A percentile compares a stretch with the other conserved stretches of the same genome.
phyloP scores from a whole-genome alignment of 2,888 invertebrate species.

The Cheilosia vulpina region DNA sequence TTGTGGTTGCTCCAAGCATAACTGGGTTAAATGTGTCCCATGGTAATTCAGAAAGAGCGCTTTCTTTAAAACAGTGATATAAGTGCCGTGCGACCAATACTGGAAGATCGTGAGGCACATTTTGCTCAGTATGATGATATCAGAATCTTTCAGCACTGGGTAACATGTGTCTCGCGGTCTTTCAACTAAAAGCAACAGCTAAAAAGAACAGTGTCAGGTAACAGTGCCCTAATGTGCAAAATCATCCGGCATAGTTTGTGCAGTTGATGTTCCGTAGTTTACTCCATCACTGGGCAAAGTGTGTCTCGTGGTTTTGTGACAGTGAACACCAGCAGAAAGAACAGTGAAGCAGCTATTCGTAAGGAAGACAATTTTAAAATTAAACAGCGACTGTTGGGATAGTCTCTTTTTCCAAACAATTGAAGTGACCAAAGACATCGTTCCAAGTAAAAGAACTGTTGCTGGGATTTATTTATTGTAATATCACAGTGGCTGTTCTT shows the following conservation, averaged over 20 bases:
- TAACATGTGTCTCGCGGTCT: slow-evolving; percentile 62
- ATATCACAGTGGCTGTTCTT: too few species aligned
- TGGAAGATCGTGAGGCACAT: slow-evolving; percentile 43
- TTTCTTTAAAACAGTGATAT: neutral
- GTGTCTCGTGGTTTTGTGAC: slow-evolving; percentile 78
- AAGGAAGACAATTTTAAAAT: slow-evolving; percentile 81
- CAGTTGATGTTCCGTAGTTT: slow-evolving; percentile 76
- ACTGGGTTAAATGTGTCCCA: slow-evolving; percentile 71
- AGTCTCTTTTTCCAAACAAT: slow-evolving; percentile 79
- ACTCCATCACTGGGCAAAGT: slow-evolving; percentile 82
- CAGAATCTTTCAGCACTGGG: slow-evolving; percentile 63
- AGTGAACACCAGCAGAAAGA: neutral
- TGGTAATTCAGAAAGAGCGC: slow-evolving; percentile 4
- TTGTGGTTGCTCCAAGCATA: slow-evolving; percentile 41
- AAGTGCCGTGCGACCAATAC: neutral
- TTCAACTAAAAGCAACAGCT: slow-evolving; percentile 11
- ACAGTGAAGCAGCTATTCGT: neutral
- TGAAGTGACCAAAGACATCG: too few species aligned
- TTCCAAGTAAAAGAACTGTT: too few species aligned
- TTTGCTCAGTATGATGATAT: slow-evolving; percentile 62
- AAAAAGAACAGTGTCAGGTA: neutral
- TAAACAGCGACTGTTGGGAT: slow-evolving; percentile 83
- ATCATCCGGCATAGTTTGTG: slow-evolving; percentile 79
- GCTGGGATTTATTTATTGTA: too few species aligned
- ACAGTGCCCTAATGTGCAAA: too few species aligned